Evolutionary conservation across 2,888 invertebrate species (phyloP).

Genomic region (Laspeyria flexula): DNA sequence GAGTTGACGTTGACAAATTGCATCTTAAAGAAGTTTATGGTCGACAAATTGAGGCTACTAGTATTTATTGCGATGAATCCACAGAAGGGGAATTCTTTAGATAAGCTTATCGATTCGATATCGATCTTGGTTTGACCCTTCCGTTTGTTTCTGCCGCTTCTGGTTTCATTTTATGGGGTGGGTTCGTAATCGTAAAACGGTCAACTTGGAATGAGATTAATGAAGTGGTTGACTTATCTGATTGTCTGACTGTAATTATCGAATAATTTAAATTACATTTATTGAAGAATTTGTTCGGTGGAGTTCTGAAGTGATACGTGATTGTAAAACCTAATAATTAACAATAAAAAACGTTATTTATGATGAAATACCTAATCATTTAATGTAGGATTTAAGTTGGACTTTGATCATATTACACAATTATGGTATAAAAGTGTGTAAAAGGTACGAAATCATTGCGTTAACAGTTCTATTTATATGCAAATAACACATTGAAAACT

Average conservation of each 20-base stretch:
- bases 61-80: constrained; percentile 65
- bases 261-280: no score
- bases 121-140: constrained; percentile 50
- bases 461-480: no score
- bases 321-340: constrained; percentile 6
- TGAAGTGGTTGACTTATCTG: constrained; percentile 40
- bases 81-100: constrained; percentile 51
- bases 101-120: constrained; percentile 54
- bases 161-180: constrained; percentile 30
- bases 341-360: no score
- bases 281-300: constrained; percentile 17
- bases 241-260: constrained; percentile 26
- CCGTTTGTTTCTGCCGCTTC: constrained; percentile 29
- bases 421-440: no score
- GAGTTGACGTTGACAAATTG: constrained; percentile 80
- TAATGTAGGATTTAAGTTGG: no score
- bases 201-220: constrained; percentile 39
- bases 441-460: no score
- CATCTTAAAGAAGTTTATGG: constrained; percentile 69
- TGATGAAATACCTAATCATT: no score
- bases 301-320: constrained; percentile 2
- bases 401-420: no score
- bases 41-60: constrained; percentile 77
- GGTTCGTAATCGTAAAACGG: constrained; percentile 34
- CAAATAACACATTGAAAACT: no score